phyloP scores from a whole-genome alignment of 2,113 vertebrate species.

The Dasypus novemcinctus region DNA sequence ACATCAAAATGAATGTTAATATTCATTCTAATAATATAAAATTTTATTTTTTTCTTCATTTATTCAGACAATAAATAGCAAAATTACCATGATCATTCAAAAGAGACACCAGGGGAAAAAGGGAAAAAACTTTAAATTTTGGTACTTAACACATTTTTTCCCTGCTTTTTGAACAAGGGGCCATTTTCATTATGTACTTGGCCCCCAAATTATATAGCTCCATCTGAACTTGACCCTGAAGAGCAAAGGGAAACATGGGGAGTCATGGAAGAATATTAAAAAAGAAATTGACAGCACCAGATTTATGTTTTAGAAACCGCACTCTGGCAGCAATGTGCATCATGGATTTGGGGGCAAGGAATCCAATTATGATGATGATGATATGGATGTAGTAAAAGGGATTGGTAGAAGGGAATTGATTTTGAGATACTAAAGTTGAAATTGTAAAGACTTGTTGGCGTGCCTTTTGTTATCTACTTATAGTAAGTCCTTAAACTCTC shows the following conservation, averaged over 20 bases:
- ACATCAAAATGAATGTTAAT: neutral
- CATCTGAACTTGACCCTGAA: neutral
- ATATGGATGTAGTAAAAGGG: neutral
- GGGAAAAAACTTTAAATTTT: neutral
- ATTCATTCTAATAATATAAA: neutral
- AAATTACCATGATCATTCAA: neutral
- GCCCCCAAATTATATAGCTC: neutral
- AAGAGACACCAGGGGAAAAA: neutral
- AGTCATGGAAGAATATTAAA: neutral
- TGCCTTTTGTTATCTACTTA: neutral
- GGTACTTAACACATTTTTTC: neutral
- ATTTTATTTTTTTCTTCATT: neutral
- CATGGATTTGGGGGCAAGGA: neutral
- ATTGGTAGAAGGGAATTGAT: neutral
- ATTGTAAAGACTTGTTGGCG: neutral
- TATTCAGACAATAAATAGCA: neutral
- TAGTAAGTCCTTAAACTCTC: neutral
- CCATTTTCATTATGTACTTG: neutral
- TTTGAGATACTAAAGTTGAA: neutral
- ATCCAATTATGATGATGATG: neutral
- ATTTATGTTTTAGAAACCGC: neutral
- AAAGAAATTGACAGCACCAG: neutral
- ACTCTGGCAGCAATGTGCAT: neutral
- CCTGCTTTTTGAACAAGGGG: neutral
- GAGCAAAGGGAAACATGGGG: neutral